Evolutionary conservation across 2,113 vertebrate genomes (phyloP).

Genomic region (Muntiacus muntjak): DNA sequence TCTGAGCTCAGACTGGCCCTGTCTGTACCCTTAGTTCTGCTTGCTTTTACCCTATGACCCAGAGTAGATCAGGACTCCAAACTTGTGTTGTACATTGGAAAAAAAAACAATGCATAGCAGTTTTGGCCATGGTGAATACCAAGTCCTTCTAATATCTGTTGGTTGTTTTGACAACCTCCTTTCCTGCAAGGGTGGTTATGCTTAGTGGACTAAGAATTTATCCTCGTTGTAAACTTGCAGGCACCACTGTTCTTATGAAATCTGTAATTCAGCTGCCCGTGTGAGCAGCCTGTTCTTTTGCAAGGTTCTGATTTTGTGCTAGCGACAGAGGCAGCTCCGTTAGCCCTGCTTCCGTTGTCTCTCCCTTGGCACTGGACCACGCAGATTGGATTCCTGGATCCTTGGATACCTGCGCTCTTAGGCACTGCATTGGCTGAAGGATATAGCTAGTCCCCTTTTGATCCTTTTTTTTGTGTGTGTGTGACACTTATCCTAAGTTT

Average conservation of each 20-base stretch:
- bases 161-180: not conserved
- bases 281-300: not conserved
- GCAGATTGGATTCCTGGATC: accelerated
- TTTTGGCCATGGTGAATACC: not conserved
- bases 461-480: not conserved
- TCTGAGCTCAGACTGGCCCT: not conserved
- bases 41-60: not conserved
- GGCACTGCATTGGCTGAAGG: accelerated
- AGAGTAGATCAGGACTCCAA: not conserved
- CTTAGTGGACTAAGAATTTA: not conserved
- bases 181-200: not conserved
- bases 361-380: not conserved
- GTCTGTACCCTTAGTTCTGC: not conserved
- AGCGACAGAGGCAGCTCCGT: not conserved
- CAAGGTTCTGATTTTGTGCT: not conserved
- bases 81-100: not conserved
- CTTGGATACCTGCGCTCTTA: accelerated
- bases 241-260: not conserved
- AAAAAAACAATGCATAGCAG: not conserved
- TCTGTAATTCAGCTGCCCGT: not conserved
- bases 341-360: accelerated
- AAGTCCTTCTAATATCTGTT: not conserved
- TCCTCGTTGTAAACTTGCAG: not conserved
- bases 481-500: not conserved
- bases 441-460: not conserved